Conservation (phyloP, 2,797 vertebrate genomes). For the Loriculus beryllinus region DNA sequence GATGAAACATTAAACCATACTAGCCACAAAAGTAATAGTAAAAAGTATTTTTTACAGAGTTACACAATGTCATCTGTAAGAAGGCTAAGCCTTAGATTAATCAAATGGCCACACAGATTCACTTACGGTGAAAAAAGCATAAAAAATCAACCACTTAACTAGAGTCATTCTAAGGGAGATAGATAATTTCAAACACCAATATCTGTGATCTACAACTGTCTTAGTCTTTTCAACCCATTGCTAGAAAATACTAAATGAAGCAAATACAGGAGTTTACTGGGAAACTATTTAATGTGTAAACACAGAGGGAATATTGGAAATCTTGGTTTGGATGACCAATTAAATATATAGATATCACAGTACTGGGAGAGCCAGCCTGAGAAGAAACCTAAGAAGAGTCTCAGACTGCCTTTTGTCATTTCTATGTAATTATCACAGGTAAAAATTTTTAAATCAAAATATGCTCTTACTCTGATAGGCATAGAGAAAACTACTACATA, state of each 20-base stretch:
- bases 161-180: background rate
- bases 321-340: background rate
- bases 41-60: background rate
- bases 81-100: background rate
- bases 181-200: slow-evolving; percentile 26
- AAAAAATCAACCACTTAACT: background rate
- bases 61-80: background rate
- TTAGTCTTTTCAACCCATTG: background rate
- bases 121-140: background rate
- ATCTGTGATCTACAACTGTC: slow-evolving; percentile 47
- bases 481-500: background rate
- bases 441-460: background rate
- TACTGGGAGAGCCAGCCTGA: rapidly evolving
- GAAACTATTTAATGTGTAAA: background rate
- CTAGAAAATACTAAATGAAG: slow-evolving; percentile 24
- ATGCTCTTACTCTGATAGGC: background rate
- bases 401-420: background rate
- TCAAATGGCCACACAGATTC: background rate
- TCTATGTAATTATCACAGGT: background rate
- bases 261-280: background rate
- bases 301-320: background rate
- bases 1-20: background rate
- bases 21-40: background rate
- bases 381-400: background rate
- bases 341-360: background rate